Percentiles rank a stretch among this genome's conserved stretches.
Conservation (phyloP, 2,888 invertebrate genomes). For the Rotaria magnacalcarata region DNA sequence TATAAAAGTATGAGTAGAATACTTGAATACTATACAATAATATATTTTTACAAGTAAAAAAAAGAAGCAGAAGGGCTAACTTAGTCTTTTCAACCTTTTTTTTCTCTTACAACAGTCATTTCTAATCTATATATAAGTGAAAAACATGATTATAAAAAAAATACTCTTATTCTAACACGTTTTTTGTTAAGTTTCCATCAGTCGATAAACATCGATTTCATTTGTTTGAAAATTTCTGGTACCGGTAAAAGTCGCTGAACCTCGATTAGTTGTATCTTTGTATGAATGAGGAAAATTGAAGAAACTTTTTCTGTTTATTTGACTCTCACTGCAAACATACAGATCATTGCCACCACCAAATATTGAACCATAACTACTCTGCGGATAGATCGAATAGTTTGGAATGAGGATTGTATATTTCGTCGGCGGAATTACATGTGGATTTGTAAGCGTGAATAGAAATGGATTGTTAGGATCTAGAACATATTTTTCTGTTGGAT, state of each 20-base stretch:
- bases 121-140: too few species aligned
- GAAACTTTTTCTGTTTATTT: neutral
- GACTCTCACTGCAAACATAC: neutral
- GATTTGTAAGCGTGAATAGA: neutral
- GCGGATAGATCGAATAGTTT: neutral
- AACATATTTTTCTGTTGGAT: slow-evolving; percentile 16
- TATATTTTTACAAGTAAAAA: too few species aligned
- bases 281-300: neutral
- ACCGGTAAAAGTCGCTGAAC: neutral
- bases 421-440: neutral
- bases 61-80: too few species aligned
- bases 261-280: neutral
- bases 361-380: neutral
- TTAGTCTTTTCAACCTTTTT: too few species aligned
- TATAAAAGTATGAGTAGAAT: too few species aligned
- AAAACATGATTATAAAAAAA: neutral
- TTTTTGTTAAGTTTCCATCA: neutral
- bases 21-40: too few species aligned
- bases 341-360: neutral
- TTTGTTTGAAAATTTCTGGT: neutral
- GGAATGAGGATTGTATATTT: neutral
- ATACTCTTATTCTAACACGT: neutral
- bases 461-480: slow-evolving; percentile 25
- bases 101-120: too few species aligned
- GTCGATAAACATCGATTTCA: neutral